These are phyloP conservation scores for Cepaea nemoralis DNA, from an alignment of 1,140 invertebrate genomes.

Conservation along the genomic window DNA sequence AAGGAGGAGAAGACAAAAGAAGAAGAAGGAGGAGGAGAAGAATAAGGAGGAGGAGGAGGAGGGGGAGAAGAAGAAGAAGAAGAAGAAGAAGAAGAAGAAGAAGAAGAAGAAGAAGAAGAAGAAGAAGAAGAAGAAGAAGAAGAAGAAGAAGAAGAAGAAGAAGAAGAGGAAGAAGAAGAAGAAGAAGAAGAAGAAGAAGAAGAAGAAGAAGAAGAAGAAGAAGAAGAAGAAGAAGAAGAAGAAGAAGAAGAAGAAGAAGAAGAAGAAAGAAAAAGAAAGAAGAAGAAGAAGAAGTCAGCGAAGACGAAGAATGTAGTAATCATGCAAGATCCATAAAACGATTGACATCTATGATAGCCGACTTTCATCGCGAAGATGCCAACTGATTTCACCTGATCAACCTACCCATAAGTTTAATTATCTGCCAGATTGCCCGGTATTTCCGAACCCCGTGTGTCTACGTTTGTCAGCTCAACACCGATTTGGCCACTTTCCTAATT, in stretches of 20 bases:
- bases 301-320: neutral
- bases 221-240: neutral
- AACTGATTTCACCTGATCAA: no score
- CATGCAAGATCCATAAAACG: neutral
- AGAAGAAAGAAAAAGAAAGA: neutral
- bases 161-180: neutral
- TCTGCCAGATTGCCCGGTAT: no score
- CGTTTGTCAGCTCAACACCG: neutral
- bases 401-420: no score
- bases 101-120: neutral
- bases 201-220: neutral
- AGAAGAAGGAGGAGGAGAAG: no score
- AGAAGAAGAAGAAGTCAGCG: neutral
- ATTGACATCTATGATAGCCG: no score
- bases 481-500: neutral
- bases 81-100: neutral
- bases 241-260: neutral
- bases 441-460: no score
- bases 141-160: neutral
- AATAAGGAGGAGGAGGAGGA: no score
- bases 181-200: neutral
- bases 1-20: no score
- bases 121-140: neutral
- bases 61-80: neutral
- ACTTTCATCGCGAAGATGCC: no score